Conservation (phyloP, 2,888 invertebrate species). For the Heterodera filipjevi region DNA sequence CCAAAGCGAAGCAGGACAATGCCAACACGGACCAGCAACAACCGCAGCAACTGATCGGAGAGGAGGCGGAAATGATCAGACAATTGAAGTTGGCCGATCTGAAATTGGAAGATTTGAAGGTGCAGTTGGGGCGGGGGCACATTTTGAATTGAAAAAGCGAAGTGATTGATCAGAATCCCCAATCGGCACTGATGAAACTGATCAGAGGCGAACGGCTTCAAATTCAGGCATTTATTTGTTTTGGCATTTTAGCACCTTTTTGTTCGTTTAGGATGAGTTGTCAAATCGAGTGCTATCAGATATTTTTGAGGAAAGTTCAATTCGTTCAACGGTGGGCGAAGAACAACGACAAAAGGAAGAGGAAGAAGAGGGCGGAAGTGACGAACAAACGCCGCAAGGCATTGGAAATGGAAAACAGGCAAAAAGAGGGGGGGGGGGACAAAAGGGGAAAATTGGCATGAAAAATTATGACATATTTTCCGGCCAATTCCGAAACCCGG, state of each 20-base stretch:
- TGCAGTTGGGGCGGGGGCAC: neutral
- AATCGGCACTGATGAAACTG: conserved; percentile 53
- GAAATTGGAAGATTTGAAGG: conserved; percentile 21
- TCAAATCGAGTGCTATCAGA: conserved; percentile 65
- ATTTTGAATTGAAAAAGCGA: neutral
- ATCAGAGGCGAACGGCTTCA: conserved; percentile 60
- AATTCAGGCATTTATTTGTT: conserved; percentile 62
- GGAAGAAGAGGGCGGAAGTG: neutral
- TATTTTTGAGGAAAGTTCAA: conserved; percentile 63
- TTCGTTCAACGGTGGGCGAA: conserved; percentile 54
- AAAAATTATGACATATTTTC: no score
- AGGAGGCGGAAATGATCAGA: conserved; percentile 10
- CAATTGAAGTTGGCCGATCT: conserved; percentile 18
- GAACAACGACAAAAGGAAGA: conserved; percentile 3
- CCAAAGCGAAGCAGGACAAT: neutral
- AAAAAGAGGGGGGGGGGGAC: no score
- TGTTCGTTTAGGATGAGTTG: neutral
- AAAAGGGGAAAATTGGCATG: no score
- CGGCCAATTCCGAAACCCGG: no score
- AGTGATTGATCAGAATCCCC: conserved; percentile 27
- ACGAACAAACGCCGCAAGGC: neutral
- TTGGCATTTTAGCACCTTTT: neutral
- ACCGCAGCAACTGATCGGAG: conserved; percentile 7
- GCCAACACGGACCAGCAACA: conserved; percentile 19
- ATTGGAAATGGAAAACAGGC: neutral